Percentiles rank a stretch among this genome's conserved stretches.
phyloP scores from a whole-genome alignment of 1,140 invertebrate species.

The Lineus longissimus region DNA sequence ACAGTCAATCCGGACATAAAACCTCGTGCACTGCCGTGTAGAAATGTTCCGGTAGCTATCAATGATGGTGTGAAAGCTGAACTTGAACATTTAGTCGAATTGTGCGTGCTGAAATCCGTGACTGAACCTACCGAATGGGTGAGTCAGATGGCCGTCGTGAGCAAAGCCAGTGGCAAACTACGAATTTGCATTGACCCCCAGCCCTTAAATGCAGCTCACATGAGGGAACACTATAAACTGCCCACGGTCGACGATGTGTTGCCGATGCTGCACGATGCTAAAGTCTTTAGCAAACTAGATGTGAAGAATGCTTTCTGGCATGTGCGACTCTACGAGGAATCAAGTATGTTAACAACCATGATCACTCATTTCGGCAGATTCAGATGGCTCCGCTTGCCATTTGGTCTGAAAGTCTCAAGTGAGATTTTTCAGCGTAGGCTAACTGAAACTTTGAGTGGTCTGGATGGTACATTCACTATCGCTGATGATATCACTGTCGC shows the following conservation, averaged over 20 bases:
- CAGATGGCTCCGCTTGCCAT: constrained; percentile 45
- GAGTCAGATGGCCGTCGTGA: constrained; percentile 19
- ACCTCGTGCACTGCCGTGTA: background rate
- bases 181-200: constrained; percentile 29
- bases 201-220: constrained; percentile 17
- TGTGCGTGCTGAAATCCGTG: constrained; percentile 19
- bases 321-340: constrained; percentile 21
- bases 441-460: constrained; percentile 14
- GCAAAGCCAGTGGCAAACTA: constrained; percentile 22
- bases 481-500: constrained; percentile 21
- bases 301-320: constrained; percentile 27
- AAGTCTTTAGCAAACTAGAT: constrained; percentile 29
- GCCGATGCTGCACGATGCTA: constrained; percentile 19
- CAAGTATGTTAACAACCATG: constrained; percentile 27
- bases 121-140: constrained; percentile 23
- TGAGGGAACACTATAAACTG: constrained; percentile 13
- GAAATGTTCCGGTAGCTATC: constrained; percentile 6
- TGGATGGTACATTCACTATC: constrained; percentile 18
- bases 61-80: background rate
- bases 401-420: constrained; percentile 39
- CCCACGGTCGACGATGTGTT: constrained; percentile 28
- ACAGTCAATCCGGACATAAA: background rate
- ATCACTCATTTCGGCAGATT: constrained; percentile 51
- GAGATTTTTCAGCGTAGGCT: constrained; percentile 18
- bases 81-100: background rate